Conservation (phyloP, 2,888 invertebrate genomes). For the Lathronympha strigana region DNA sequence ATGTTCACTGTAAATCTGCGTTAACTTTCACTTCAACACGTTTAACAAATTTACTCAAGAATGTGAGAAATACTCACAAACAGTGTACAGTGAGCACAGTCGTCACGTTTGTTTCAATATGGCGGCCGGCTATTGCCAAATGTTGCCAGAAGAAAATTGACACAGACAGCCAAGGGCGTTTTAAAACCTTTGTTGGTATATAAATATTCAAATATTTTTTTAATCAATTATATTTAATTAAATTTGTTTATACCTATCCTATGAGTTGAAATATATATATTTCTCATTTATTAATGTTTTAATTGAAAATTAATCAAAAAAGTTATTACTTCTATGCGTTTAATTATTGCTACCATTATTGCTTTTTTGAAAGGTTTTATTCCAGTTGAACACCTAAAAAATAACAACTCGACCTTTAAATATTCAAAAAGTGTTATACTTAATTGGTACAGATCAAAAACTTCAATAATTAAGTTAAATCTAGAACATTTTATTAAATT, state of each 20-base stretch:
- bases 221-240: neutral
- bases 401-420: neutral
- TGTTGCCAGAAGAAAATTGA: constrained; percentile 10
- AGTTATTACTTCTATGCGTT: constrained; percentile 14
- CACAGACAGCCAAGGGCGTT: neutral
- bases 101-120: constrained; percentile 41
- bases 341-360: constrained; percentile 28
- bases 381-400: neutral
- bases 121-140: constrained; percentile 25
- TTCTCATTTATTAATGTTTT: neutral
- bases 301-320: neutral
- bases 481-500: neutral
- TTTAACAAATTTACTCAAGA: neutral
- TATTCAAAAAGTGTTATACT: neutral
- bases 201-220: neutral
- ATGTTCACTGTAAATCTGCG: constrained; percentile 12
- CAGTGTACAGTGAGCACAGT: constrained; percentile 17
- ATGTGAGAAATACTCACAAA: constrained; percentile 19
- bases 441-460: neutral
- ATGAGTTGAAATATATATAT: neutral
- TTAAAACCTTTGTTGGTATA: neutral
- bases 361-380: neutral
- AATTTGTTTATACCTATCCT: neutral
- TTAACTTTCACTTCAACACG: constrained; percentile 22
- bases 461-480: neutral